Evolutionary conservation across 2,113 vertebrate genomes (phyloP).

Genomic region (Corvus moneduloides): DNA sequence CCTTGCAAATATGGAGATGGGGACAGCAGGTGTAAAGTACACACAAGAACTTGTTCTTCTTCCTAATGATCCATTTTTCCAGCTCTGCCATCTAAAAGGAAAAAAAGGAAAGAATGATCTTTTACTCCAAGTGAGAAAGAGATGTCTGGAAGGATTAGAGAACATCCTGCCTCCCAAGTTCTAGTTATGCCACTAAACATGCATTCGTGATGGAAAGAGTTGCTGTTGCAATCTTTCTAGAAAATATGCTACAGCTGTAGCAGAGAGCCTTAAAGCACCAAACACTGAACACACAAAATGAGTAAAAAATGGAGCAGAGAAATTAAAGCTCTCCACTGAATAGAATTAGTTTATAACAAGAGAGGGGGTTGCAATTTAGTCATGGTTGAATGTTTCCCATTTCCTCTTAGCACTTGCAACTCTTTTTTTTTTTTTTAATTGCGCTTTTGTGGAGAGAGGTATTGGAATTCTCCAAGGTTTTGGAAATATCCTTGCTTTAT

Average conservation of each 20-base stretch:
- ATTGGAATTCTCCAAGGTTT: constrained; percentile 47
- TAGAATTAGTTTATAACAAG: constrained; percentile 21
- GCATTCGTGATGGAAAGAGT: background rate
- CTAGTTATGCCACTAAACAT: background rate
- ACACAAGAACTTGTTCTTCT: background rate
- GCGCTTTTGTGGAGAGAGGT: constrained; percentile 36
- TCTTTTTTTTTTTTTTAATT: background rate
- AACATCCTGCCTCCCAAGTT: background rate
- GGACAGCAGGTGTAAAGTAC: background rate
- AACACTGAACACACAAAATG: background rate
- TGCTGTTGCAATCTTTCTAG: background rate
- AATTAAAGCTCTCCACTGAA: constrained; percentile 7
- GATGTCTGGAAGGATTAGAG: background rate
- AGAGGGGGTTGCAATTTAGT: constrained; percentile 55
- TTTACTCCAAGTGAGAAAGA: background rate
- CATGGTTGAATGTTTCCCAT: constrained; percentile 61
- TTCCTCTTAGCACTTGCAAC: constrained; percentile 42
- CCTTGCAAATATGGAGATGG: background rate
- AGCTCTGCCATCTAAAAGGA: background rate
- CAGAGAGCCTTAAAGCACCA: background rate
- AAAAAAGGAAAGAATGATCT: background rate
- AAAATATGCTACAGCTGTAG: background rate
- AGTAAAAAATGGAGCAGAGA: background rate
- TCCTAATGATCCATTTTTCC: background rate
- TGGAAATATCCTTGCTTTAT: constrained; percentile 59